Conservation (phyloP, 2,888 invertebrate species). For the Tipula unca region DNA sequence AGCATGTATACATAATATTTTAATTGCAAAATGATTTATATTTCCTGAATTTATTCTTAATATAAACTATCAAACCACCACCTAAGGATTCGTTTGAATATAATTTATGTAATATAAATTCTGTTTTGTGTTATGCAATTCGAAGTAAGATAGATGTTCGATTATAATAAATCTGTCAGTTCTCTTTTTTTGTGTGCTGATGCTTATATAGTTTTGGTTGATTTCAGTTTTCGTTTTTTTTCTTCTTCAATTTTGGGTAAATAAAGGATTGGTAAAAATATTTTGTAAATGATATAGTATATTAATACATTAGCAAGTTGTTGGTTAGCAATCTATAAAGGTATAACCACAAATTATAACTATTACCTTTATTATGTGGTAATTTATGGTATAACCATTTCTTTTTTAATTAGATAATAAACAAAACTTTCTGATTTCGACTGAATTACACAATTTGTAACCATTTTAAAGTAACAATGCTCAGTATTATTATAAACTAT, state of each 20-base stretch:
- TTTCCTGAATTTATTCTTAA: background rate
- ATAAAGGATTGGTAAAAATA: background rate
- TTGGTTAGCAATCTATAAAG: background rate
- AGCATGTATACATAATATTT: background rate
- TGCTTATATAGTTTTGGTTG: background rate
- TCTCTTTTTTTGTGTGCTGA: background rate
- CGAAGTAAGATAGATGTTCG: background rate
- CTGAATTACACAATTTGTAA: background rate
- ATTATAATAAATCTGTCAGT: constrained; percentile 2
- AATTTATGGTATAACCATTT: background rate
- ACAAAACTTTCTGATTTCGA: background rate
- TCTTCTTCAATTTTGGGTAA: background rate
- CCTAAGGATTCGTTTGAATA: background rate
- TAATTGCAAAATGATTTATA: background rate
- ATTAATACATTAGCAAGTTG: background rate
- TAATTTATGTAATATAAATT: background rate
- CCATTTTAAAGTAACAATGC: background rate
- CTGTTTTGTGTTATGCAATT: background rate
- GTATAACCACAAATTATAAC: too few species aligned
- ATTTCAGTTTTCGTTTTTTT: background rate
- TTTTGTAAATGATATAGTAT: background rate
- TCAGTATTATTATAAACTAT: background rate
- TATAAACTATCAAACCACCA: background rate
- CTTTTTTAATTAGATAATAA: background rate
- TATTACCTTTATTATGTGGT: too few species aligned